phyloP scores from a whole-genome alignment of 1,140 invertebrate genomes.

The Drosophila paulistorum region DNA sequence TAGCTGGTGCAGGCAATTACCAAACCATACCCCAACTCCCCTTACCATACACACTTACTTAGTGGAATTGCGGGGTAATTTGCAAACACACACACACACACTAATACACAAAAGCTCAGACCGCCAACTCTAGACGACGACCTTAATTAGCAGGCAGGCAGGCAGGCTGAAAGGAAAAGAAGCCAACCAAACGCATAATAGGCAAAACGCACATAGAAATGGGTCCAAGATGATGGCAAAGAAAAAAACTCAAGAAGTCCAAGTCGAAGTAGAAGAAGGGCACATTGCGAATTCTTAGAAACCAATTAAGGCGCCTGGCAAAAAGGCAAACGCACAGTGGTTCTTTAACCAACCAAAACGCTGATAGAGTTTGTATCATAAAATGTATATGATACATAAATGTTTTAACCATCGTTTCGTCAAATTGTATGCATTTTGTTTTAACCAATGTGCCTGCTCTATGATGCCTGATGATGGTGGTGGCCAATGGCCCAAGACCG shows the following conservation, averaged over 20 bases:
- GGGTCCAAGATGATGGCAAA: slow-evolving; percentile 1
- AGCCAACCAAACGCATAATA: slow-evolving; percentile 49
- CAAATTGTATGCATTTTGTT: not conserved
- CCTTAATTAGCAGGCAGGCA: slow-evolving; percentile 69
- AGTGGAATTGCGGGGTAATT: slow-evolving; percentile 72
- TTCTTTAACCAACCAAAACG: not conserved
- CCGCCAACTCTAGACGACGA: slow-evolving; percentile 59
- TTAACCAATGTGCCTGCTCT: slow-evolving; percentile 1
- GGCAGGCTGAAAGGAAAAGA: slow-evolving; percentile 7
- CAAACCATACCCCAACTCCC: slow-evolving; percentile 23
- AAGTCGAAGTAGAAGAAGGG: slow-evolving; percentile 45
- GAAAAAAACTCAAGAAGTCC: slow-evolving; percentile 10
- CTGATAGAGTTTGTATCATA: not conserved
- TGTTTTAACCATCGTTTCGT: slow-evolving; percentile 13
- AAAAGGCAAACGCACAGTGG: slow-evolving; percentile 37
- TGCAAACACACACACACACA: slow-evolving; percentile 63
- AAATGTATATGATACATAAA: slow-evolving; percentile 9
- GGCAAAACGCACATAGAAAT: slow-evolving; percentile 63
- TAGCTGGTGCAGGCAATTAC: slow-evolving; percentile 53
- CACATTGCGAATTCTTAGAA: slow-evolving; percentile 62
- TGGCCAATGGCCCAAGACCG: slow-evolving; percentile 34
- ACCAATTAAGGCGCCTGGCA: slow-evolving; percentile 69
- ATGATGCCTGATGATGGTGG: slow-evolving; percentile 2
- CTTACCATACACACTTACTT: slow-evolving; percentile 3
- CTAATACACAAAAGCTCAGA: slow-evolving; percentile 43